These are phyloP conservation scores for Bothrops jararaca DNA, from an alignment of 2,113 vertebrate genomes.

Conservation along the genomic window DNA sequence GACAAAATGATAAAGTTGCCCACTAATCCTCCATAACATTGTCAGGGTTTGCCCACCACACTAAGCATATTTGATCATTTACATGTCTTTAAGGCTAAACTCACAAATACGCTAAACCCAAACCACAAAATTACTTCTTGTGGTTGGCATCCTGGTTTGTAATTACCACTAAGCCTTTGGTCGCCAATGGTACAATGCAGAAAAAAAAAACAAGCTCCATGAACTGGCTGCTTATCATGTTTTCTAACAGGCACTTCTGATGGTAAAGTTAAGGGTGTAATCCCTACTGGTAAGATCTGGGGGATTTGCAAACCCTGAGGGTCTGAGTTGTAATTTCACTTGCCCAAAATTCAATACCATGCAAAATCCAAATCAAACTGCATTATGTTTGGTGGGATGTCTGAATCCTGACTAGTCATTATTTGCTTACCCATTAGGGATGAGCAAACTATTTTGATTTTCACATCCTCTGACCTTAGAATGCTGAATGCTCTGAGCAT, in stretches of 20 bases:
- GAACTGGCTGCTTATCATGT: neutral
- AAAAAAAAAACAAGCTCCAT: neutral
- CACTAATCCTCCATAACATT: neutral
- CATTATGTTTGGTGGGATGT: neutral
- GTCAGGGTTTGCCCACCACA: neutral
- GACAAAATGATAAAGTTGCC: neutral
- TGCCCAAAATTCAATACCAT: neutral
- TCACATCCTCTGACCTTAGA: neutral
- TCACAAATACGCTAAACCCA: neutral
- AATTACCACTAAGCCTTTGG: neutral
- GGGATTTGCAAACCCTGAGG: neutral
- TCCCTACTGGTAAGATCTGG: neutral
- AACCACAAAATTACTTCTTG: neutral
- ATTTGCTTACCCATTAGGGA: neutral
- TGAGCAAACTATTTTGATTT: neutral
- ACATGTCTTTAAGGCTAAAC: neutral
- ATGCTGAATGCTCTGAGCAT: neutral
- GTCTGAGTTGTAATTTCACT: neutral
- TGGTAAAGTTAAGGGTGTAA: neutral
- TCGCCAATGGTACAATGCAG: neutral
- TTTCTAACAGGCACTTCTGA: neutral
- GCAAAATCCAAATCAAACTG: neutral
- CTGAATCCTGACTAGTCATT: neutral
- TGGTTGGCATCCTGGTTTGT: neutral
- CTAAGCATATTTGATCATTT: neutral